phyloP scores from a whole-genome alignment of 2,797 vertebrate species.

The Cetoscarus ocellatus region DNA sequence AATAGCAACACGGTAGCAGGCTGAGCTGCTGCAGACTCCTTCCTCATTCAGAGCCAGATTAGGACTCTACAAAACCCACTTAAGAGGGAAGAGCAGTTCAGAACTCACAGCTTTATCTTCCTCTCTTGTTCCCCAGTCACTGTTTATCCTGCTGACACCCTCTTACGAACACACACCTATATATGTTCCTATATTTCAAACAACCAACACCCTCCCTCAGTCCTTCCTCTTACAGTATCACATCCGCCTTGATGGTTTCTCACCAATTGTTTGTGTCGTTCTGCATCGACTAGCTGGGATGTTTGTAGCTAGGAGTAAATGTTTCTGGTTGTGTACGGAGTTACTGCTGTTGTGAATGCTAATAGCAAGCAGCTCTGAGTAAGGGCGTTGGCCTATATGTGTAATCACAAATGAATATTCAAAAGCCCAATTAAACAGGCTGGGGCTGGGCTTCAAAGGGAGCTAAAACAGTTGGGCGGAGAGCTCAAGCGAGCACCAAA shows the following conservation, averaged over 20 bases:
- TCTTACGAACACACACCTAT: neutral
- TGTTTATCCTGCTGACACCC: neutral
- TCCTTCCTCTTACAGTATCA: slow-evolving; percentile 12
- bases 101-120: slow-evolving; percentile 23
- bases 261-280: slow-evolving; percentile 14
- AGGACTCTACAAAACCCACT: slow-evolving; percentile 47
- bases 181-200: too few species aligned
- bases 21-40: slow-evolving; percentile 40
- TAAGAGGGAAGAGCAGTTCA: slow-evolving; percentile 7
- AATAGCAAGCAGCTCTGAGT: slow-evolving; percentile 36
- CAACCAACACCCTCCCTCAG: slow-evolving; percentile 12
- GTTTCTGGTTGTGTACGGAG: neutral
- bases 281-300: slow-evolving; percentile 9
- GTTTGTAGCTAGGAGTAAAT: slow-evolving; percentile 5
- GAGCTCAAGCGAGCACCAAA: slow-evolving; percentile 44
- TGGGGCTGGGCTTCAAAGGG: slow-evolving; percentile 67
- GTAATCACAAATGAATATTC: slow-evolving; percentile 79
- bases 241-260: slow-evolving; percentile 24
- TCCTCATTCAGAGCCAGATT: slow-evolving; percentile 57
- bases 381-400: slow-evolving; percentile 70
- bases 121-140: slow-evolving; percentile 8
- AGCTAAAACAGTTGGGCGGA: slow-evolving; percentile 61
- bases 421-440: slow-evolving; percentile 75
- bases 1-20: slow-evolving; percentile 53
- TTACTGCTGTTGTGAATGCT: slow-evolving; percentile 36